These are phyloP conservation scores for Larimichthys polyactis DNA, from an alignment of 2,113 vertebrate species.

Conservation along the genomic window DNA sequence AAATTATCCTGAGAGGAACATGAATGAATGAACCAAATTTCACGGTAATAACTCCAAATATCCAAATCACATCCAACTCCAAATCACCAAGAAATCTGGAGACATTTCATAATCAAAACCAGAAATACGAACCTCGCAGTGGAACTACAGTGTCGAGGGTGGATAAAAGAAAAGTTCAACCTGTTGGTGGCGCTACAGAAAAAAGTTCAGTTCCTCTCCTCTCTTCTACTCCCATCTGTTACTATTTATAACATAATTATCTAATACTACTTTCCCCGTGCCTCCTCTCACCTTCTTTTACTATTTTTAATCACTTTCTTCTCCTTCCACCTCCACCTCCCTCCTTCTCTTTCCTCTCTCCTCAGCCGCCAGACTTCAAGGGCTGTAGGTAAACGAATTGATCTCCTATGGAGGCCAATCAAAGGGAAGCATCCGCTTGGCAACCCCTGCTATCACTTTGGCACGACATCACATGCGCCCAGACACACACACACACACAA, in stretches of 20 bases:
- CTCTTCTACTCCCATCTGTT: constrained; percentile 18
- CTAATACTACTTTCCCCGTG: neutral
- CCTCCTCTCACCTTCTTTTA: constrained; percentile 5
- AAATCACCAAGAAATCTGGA: neutral
- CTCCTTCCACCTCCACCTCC: constrained; percentile 12
- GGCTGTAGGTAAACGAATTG: constrained; percentile 51
- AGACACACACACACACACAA: neutral
- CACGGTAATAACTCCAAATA: no score
- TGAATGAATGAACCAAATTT: neutral
- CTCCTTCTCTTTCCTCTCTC: neutral
- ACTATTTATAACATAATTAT: constrained; percentile 30
- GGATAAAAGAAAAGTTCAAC: no score
- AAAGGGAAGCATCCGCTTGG: constrained; percentile 58
- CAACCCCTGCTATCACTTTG: constrained; percentile 44
- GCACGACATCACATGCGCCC: constrained; percentile 37
- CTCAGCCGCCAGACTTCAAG: constrained; percentile 22
- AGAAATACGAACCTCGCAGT: neutral
- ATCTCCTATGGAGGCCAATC: constrained; percentile 60
- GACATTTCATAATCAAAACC: neutral
- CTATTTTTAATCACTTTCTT: constrained; percentile 53
- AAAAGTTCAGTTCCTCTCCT: constrained; percentile 18
- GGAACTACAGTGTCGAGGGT: neutral
- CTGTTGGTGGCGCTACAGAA: neutral
- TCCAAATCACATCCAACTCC: neutral
- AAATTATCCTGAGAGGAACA: neutral